Evolutionary conservation across 2,888 invertebrate species (phyloP), one percentile per base, ranked within the genome.

Genomic region (Criorhina ranunculi): DNA sequence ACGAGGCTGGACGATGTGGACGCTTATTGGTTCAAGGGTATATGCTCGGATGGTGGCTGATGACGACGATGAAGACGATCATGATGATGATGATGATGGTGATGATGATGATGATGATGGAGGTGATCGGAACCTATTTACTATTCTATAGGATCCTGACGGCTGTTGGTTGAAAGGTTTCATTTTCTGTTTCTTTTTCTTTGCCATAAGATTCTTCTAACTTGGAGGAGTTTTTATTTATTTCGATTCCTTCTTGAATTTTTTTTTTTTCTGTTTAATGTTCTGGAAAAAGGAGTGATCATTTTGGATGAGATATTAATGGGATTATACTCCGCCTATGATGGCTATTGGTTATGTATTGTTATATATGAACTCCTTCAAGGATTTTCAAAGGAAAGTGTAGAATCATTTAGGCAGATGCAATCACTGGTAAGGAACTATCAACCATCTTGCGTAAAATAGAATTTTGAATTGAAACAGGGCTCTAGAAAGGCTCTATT

Each of bases 1-100:
- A 79, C 82, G 60, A 85, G 79, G 85, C 80, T 79, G 81, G 80
- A 76, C 81, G 72, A 75, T 40, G 64, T 64, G 85, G 70, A 76
- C 80, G 86, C 85, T 86, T 80, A 81, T 86, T 86, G 81, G 86
- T 86, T 86, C 86, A 86, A 86, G 86, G 86, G 86, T 86, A 86
- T 86, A 37, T 72, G 75, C 78, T 46, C 49, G 33, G 24, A 24
- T 24, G 24, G 24, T 81, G 76, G 70, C 70, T 81, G 70, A 70
- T 17, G 40, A 49, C 53, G 46, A 42, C 73, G 51, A 24, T 64
- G 37, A 53, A 60, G 24, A 24, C 4, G 24, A 4, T 24, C 2
- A 24, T 4, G 24, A 24, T 4, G 24, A 24, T 49, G 33, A 66
- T 67, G 76, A 44, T 9, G 60, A 64, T 35, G 33, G 35, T 46